Conservation (phyloP, 2,888 invertebrate species). For the Cenopis cana region DNA sequence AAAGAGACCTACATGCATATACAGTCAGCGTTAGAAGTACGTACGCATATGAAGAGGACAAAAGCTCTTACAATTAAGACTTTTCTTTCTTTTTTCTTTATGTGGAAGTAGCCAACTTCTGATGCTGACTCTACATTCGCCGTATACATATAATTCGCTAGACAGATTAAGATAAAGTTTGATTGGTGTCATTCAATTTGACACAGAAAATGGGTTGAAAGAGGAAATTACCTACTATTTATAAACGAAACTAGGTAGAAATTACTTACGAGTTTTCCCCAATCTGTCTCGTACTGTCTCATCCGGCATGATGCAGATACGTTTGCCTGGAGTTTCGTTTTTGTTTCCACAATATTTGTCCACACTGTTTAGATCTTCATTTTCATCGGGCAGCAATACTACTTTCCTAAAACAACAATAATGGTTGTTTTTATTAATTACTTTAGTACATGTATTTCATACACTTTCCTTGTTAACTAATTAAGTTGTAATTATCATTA, state of each 20-base stretch:
- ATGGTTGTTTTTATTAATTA: not conserved
- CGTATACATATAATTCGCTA: no score
- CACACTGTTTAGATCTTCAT: not conserved
- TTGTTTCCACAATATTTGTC: constrained; percentile 1
- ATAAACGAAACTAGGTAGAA: not conserved
- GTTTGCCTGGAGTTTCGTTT: constrained; percentile 6
- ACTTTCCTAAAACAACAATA: constrained; percentile 18
- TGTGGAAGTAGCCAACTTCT: no score
- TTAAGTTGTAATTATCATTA: not conserved
- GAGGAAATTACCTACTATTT: no score
- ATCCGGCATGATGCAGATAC: constrained; percentile 28
- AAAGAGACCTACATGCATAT: no score
- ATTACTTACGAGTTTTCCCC: constrained; percentile 18
- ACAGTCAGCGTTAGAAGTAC: no score
- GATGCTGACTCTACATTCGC: no score
- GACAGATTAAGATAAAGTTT: no score
- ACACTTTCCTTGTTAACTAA: not conserved
- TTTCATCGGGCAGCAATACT: not conserved
- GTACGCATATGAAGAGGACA: no score
- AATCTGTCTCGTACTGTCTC: not conserved
- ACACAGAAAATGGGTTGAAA: no score
- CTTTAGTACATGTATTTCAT: not conserved
- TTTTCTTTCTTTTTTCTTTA: no score
- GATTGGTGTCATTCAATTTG: no score
- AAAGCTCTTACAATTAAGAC: no score